A percentile compares a stretch with the other conserved stretches of the same genome.
These are phyloP conservation scores for Sebastolobus altivelis DNA, from an alignment of 2,797 vertebrate species.

Conservation along the genomic window DNA sequence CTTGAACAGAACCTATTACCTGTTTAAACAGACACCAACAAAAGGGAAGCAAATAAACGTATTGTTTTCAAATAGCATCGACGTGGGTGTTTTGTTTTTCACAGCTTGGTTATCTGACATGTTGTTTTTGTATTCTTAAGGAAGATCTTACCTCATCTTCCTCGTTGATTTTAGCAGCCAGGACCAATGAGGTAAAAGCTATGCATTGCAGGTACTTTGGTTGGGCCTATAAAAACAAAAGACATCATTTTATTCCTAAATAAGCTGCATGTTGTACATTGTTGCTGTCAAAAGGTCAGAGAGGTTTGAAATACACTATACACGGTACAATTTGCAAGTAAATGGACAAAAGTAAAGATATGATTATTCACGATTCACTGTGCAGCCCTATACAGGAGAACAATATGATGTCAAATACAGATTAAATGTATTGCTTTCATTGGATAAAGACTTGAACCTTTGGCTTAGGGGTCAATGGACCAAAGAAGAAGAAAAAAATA, in stretches of 20 bases:
- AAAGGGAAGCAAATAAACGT: slow-evolving; percentile 83
- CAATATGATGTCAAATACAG: not conserved
- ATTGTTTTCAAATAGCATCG: slow-evolving; percentile 64
- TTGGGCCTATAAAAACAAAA: slow-evolving; percentile 79
- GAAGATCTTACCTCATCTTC: slow-evolving; percentile 85
- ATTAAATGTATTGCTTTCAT: not conserved
- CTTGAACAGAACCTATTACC: slow-evolving; percentile 88
- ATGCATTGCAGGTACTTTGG: slow-evolving; percentile 86
- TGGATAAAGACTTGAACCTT: not conserved
- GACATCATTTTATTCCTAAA: not conserved
- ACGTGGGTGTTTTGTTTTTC: not conserved
- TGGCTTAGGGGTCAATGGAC: not conserved
- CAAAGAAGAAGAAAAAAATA: not conserved
- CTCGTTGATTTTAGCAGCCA: slow-evolving; percentile 89
- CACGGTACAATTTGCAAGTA: not conserved
- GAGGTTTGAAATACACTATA: not conserved
- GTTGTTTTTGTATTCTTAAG: not conserved
- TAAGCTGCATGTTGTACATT: not conserved
- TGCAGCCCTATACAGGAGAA: not conserved
- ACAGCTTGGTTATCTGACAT: not conserved
- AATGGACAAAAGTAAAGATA: not conserved
- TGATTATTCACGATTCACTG: not conserved
- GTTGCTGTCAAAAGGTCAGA: not conserved
- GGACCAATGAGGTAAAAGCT: slow-evolving; percentile 86
- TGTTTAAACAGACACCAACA: slow-evolving; percentile 78